A percentile compares a stretch with the other conserved stretches of the same genome.
Conservation (phyloP, 2,888 invertebrate species). For the Anoplius nigerrimus region DNA sequence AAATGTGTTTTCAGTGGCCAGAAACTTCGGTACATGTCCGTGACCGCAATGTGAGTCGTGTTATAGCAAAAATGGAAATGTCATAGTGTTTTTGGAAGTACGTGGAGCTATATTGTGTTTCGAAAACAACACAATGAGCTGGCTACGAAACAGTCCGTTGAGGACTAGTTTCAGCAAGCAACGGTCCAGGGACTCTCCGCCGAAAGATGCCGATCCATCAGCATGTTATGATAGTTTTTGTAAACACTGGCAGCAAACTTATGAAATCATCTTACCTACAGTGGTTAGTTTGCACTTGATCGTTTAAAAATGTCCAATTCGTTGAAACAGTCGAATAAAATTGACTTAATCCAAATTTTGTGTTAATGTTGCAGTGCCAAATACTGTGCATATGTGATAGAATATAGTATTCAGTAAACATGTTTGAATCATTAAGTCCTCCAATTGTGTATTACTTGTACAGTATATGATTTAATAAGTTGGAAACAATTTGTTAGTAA, state of each 20-base stretch:
- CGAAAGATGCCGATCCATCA: conserved; percentile 86
- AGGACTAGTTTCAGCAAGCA: conserved; percentile 78
- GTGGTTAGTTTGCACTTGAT: conserved; percentile 76
- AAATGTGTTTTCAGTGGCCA: neutral
- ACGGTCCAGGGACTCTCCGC: conserved; percentile 81
- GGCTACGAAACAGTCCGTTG: conserved; percentile 82
- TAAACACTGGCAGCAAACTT: conserved; percentile 95
- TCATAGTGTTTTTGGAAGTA: too few relatives aligned
- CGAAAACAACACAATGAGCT: conserved; percentile 78
- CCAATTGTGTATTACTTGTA: too few relatives aligned
- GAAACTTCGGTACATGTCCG: neutral
- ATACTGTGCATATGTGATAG: too few relatives aligned
- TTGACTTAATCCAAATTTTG: too few relatives aligned
- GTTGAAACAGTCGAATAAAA: too few relatives aligned
- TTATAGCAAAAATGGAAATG: too few relatives aligned
- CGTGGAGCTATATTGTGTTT: neutral
- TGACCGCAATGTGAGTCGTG: neutral
- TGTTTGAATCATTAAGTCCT: too few relatives aligned
- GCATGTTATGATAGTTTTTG: conserved; percentile 95
- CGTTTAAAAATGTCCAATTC: too few relatives aligned
- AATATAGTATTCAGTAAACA: too few relatives aligned
- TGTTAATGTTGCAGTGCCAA: too few relatives aligned
- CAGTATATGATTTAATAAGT: too few relatives aligned
- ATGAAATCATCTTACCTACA: conserved; percentile 87
- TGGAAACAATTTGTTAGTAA: neutral